phyloP scores from a whole-genome alignment of 2,113 vertebrate species.

The Atherinomorus stipes region DNA sequence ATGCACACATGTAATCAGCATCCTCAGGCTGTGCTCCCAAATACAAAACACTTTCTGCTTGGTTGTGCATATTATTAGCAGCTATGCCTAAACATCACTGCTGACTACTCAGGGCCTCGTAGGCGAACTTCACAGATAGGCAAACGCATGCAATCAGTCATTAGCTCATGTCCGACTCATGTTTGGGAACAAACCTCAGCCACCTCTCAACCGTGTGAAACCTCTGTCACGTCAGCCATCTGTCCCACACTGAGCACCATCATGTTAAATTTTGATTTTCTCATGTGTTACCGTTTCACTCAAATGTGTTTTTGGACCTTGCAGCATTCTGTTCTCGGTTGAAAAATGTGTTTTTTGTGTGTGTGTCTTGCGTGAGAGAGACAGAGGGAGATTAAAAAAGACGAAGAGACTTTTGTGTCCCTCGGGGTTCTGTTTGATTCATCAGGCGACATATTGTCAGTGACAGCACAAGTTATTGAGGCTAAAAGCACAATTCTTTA shows the following conservation, averaged over 20 bases:
- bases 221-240: not conserved
- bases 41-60: conserved; percentile 47
- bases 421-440: conserved; percentile 57
- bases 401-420: conserved; percentile 30
- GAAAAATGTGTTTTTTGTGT: not conserved
- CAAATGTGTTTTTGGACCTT: conserved; percentile 14
- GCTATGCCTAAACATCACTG: conserved; percentile 22
- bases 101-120: conserved; percentile 17
- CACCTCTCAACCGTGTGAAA: not conserved
- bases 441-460: conserved; percentile 59
- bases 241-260: not conserved
- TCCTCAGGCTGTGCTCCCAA: conserved; percentile 36
- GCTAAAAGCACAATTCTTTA: conserved; percentile 59
- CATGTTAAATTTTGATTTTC: not conserved
- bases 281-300: not conserved
- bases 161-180: not conserved
- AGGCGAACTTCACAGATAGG: not conserved
- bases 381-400: not conserved
- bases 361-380: not conserved
- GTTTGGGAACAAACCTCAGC: not conserved
- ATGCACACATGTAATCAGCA: conserved; percentile 40
- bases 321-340: not conserved
- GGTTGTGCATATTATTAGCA: conserved; percentile 45
- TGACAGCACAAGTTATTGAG: conserved; percentile 70
- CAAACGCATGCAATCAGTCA: not conserved